Percentiles rank a stretch among this genome's conserved stretches.
Evolutionary conservation across 2,888 invertebrate species (phyloP).

Genomic region (Agonopterix alstromeriana): DNA sequence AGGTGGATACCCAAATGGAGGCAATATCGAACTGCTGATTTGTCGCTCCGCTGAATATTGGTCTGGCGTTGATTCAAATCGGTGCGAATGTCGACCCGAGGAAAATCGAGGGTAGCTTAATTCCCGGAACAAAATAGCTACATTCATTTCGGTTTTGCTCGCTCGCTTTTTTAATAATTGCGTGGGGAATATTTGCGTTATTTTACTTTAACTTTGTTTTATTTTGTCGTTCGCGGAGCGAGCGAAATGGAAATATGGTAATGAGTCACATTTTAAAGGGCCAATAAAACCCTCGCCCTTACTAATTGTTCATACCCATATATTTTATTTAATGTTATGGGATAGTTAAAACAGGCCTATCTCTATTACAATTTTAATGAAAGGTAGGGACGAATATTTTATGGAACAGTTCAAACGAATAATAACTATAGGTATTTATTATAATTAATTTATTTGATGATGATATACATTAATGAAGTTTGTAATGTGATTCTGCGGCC

Average conservation of each 20-base stretch:
- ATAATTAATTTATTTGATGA: too few species aligned
- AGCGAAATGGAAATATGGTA: neutral
- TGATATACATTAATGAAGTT: too few species aligned
- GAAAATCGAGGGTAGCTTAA: slow-evolving; percentile 44
- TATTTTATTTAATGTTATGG: too few species aligned
- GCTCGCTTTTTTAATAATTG: slow-evolving; percentile 7
- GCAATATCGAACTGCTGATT: slow-evolving; percentile 75
- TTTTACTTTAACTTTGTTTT: neutral
- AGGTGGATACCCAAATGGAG: slow-evolving; percentile 68
- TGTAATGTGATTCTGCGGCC: too few species aligned
- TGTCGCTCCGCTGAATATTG: slow-evolving; percentile 70
- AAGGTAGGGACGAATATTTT: too few species aligned
- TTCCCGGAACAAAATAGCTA: slow-evolving; percentile 28
- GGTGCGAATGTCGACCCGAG: slow-evolving; percentile 42
- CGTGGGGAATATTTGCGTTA: neutral
- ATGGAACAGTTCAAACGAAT: too few species aligned
- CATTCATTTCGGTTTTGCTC: slow-evolving; percentile 11
- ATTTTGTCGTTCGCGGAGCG: neutral
- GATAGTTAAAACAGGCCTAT: too few species aligned
- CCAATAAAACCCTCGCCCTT: too few species aligned
- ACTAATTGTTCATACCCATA: too few species aligned
- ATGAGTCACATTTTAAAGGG: neutral
- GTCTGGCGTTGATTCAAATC: slow-evolving; percentile 70
- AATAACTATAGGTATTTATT: too few species aligned
- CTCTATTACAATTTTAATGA: too few species aligned